Evolutionary conservation across 2,797 vertebrate species (phyloP).

Genomic region (Neosilurus hyrtlii): DNA sequence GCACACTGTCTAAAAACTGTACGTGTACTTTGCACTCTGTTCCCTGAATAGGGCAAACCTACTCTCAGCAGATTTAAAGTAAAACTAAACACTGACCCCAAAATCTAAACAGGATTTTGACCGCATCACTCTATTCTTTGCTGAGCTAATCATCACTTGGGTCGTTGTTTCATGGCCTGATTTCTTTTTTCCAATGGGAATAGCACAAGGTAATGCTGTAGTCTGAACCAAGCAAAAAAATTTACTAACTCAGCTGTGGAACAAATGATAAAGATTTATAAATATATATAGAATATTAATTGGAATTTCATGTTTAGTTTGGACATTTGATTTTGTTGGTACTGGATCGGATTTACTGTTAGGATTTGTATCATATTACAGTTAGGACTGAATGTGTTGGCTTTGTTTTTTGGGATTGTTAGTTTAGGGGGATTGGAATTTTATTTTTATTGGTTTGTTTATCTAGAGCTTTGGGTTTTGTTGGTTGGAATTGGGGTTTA

Average conservation of each 20-base stretch:
- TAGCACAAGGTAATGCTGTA: background rate
- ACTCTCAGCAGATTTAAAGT: background rate
- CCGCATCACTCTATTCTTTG: background rate
- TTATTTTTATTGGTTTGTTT: too few species aligned
- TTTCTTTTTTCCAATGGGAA: background rate
- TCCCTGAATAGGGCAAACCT: background rate
- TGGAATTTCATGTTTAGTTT: background rate
- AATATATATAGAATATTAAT: too few species aligned
- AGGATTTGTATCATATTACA: background rate
- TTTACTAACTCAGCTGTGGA: background rate
- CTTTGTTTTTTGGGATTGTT: background rate
- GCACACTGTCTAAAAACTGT: background rate
- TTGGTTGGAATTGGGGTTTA: too few species aligned
- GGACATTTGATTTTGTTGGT: background rate
- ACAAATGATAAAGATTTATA: background rate
- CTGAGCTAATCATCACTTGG: background rate
- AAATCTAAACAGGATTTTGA: background rate
- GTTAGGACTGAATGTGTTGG: background rate
- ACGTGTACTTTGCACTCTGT: background rate
- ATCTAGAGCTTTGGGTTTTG: too few species aligned
- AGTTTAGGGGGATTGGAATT: background rate
- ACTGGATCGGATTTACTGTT: background rate
- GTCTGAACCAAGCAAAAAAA: background rate
- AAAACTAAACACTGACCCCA: background rate
- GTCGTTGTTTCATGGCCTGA: background rate